Evolutionary conservation across 2,113 vertebrate genomes (phyloP).

Genomic region (Syrrhaptes paradoxus): DNA sequence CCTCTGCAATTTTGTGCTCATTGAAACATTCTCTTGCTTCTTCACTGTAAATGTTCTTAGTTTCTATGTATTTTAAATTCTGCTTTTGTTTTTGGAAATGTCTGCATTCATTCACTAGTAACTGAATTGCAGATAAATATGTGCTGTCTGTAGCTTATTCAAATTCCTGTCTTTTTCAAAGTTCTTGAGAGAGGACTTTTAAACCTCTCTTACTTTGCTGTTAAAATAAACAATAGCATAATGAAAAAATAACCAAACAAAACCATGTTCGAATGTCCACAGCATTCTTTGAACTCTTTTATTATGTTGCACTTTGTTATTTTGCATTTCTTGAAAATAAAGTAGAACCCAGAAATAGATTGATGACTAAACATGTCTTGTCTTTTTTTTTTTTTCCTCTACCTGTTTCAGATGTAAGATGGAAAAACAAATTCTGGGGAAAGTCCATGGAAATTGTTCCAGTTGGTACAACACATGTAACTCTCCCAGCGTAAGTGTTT

Average conservation of each 20-base stretch:
- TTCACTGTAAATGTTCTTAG: background rate
- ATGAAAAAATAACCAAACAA: background rate
- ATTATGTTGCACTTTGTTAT: background rate
- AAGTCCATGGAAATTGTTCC: constrained; percentile 99
- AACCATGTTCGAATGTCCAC: background rate
- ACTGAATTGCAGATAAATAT: background rate
- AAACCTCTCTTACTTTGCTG: background rate
- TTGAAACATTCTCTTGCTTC: background rate
- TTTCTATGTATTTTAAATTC: background rate
- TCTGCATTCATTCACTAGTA: background rate
- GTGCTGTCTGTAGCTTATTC: background rate
- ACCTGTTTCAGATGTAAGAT: constrained; percentile 88
- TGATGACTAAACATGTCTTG: background rate
- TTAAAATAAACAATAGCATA: background rate
- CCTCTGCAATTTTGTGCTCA: background rate
- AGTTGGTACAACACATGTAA: constrained; percentile 90
- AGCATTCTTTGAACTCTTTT: background rate
- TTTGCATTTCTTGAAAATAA: background rate
- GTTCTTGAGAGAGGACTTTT: background rate
- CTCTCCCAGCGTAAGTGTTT: constrained; percentile 88
- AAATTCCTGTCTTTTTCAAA: background rate
- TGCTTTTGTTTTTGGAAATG: background rate
- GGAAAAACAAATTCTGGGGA: constrained; percentile 99
- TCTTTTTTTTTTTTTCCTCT: background rate
- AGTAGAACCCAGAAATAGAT: background rate